Evolutionary conservation across 2,888 invertebrate species (phyloP), one percentile per base, ranked within the genome.

Genomic region (Lithophane semibrunnea): DNA sequence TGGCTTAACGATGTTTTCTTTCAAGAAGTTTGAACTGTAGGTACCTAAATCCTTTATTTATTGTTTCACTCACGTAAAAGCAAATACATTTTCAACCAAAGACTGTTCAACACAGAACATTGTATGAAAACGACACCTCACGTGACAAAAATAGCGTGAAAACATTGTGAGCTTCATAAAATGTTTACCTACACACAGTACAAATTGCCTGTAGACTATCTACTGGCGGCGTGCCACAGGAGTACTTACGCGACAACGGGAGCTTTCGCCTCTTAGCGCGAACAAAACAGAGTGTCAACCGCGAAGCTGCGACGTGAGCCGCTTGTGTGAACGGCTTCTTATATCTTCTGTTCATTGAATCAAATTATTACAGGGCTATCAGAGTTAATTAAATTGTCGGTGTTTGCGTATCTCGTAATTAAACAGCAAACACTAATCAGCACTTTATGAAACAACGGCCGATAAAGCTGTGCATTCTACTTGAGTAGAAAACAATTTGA

Each of bases 221-320:
- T 73, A 83, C 84, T 86, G 86, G 84, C 84, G 69, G 72, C 47
- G 63, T 83, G 86, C 84, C 86, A 84, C 84, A 56, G 52, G 49
- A 75, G 72, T 58, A 37, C 37, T 29, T 37, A 68, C 70, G 67
- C 85, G 67, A 80, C 81, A 61, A 65, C 74, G 58, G 49, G 70
- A 61, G 79, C 79, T 83, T 83, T 86, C 47, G 66, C 29, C 82
- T 82, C 79, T 86, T 78, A 83, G 78, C 73, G 74, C 66, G 66
- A 82, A 86, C 86, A 83, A 83, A 86, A 83, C 77, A 29, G 29
- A 76, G 66, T 85, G 77, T 69, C 61, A 85, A 82, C 85, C 71
- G 42, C 66, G 58, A 63, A 76, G 71, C 16, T 5, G 73, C 76
- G 72, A 85, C 83, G 71, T 73, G 77, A 82, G 61, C 49, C 49